Base-by-base conservation (phyloP, 1,140 invertebrate genomes). In the Onthophagus taurus region DNA sequence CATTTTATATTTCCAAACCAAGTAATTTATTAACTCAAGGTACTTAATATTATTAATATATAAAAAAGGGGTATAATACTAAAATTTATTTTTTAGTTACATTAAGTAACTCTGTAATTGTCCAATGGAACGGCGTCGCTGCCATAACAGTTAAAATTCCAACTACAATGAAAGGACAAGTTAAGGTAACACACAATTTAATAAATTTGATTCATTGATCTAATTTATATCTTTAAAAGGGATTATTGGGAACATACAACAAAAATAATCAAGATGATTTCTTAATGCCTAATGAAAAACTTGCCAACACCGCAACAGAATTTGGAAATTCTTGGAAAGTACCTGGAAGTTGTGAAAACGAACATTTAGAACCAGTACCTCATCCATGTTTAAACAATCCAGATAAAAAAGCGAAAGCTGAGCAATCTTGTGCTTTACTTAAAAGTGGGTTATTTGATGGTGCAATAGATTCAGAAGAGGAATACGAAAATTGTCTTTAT, bases 271-370 rank as follows among this genome's bases (percentile, higher is more conserved):
- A 14, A 9, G 31, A 34, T 16, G 31, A 34, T 34, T 34, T 34
- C 14, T 18, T 34, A 18, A 34, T 18, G n/a, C 31, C 31, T 4
- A 1, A 11, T 11, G 31, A 18, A 2, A 11, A 34, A 16, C 17
- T 34, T 8, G 31, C 7, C 12, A 34, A 16, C 1, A 11, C 17
- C n/a, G 7, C 31, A 1, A 9, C 19, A 18, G 19, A 16, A 11
- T 34, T 34, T 6, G 31, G 31, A 9, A 34, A 34, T 11, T 18
- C 16, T 34, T 34, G 31, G 31, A 34, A 34, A 14, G 19, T 18
- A 2, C 16, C 17, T 11, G 17, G 3, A 9, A 18, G 16, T 2
- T 34, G 31, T 34, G 16, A 12, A 5, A 18, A 34, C 14, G n/a
- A 17, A 6, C 19, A 9, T 3, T 4, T 3, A 3, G n/a, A 12